Conservation (phyloP, 2,888 invertebrate species). For the Trichopoda pennipes region DNA sequence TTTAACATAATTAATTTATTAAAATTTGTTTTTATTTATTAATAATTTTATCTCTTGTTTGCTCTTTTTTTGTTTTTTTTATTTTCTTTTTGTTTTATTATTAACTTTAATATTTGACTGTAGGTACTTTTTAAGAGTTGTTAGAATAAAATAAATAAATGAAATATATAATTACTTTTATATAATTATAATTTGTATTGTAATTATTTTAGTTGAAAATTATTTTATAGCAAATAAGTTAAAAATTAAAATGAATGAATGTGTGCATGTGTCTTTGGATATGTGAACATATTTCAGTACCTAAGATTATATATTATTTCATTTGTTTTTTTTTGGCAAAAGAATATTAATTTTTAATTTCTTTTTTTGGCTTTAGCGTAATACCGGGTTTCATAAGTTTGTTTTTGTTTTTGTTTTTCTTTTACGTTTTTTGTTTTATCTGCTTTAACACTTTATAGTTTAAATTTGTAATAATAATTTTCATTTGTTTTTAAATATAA, state of each 20-base stretch:
- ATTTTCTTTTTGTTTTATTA: constrained; percentile 19
- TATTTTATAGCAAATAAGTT: constrained; percentile 42
- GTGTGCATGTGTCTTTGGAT: neutral
- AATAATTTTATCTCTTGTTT: constrained; percentile 35
- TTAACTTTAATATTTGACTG: constrained; percentile 53
- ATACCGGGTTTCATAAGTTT: constrained; percentile 9
- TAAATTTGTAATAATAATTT: constrained; percentile 8
- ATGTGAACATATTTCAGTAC: neutral
- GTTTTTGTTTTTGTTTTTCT: neutral
- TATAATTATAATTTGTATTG: constrained; percentile 41
- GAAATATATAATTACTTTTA: constrained; percentile 16
- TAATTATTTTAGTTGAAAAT: constrained; percentile 31
- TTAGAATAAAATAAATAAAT: constrained; percentile 18
- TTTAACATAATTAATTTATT: constrained; percentile 59
- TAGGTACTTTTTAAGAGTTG: constrained; percentile 59
- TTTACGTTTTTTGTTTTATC: constrained; percentile 47
- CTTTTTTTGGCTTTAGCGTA: constrained; percentile 16
- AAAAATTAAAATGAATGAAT: neutral
- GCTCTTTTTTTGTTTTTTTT: constrained; percentile 4
- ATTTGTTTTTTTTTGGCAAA: constrained; percentile 45
- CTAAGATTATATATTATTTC: neutral
- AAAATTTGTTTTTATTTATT: constrained; percentile 29
- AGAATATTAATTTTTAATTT: constrained; percentile 16
- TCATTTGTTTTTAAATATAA: constrained; percentile 5
- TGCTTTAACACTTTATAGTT: constrained; percentile 47